phyloP scores from a whole-genome alignment of 30 jellyfish, hydroid and myxozoan genomes.

The Hydractinia echinata region DNA sequence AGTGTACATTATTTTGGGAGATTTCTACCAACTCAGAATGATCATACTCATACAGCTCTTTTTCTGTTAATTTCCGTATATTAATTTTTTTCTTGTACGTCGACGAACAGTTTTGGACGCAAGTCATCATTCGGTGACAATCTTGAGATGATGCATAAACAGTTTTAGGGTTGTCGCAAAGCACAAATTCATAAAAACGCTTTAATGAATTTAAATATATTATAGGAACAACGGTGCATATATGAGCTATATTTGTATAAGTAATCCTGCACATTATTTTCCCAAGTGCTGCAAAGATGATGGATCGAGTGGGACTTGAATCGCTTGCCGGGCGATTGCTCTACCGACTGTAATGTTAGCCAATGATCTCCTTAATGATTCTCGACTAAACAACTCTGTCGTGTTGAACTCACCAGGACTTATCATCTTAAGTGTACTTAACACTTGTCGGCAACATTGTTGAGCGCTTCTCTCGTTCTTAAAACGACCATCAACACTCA shows the following conservation, averaged over 20 bases:
- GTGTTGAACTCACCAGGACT: conserved; percentile 3
- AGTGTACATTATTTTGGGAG: too few relatives aligned
- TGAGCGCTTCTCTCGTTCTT: conserved; percentile 10
- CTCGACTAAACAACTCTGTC: neutral
- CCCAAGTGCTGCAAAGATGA: too few relatives aligned
- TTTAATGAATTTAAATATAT: conserved; percentile 25
- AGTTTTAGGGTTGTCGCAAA: neutral
- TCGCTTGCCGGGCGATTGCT: too few relatives aligned
- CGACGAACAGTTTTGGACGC: neutral
- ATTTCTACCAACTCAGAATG: too few relatives aligned
- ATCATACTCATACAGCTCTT: too few relatives aligned
- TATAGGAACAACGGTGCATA: too few relatives aligned
- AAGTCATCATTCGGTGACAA: neutral
- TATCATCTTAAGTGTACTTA: neutral
- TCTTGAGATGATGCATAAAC: neutral
- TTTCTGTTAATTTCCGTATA: neutral
- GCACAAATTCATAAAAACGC: conserved; percentile 9
- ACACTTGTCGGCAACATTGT: conserved; percentile 14
- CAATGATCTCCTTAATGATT: neutral
- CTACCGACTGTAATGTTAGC: too few relatives aligned
- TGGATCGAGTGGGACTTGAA: too few relatives aligned
- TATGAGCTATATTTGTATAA: too few relatives aligned
- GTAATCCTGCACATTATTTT: too few relatives aligned
- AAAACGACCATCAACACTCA: conserved; percentile 24
- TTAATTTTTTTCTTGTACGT: neutral